Conservation (phyloP, 2,797 vertebrate genomes). For the Falco novaeseelandiae region DNA sequence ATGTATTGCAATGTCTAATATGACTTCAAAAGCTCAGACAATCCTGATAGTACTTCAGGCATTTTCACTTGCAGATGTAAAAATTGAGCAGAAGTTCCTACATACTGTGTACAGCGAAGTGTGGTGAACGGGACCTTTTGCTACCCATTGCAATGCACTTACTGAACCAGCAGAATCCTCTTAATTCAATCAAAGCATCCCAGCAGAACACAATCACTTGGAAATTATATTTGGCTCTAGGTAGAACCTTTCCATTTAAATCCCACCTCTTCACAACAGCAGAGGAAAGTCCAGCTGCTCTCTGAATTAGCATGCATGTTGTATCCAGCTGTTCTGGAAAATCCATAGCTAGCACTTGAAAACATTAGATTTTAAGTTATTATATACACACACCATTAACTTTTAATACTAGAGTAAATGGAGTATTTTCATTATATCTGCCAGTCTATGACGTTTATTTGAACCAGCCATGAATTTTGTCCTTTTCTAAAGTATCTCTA, state of each 20-base stretch:
- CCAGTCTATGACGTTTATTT: slow-evolving; percentile 5
- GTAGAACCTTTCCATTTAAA: not conserved
- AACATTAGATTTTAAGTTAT: slow-evolving; percentile 31
- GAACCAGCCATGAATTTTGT: not conserved
- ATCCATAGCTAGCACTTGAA: slow-evolving; percentile 31
- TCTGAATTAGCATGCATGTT: not conserved
- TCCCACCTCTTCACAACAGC: not conserved
- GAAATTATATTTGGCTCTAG: slow-evolving; percentile 4
- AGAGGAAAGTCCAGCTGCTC: not conserved
- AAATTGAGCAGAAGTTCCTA: not conserved
- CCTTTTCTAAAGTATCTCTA: not conserved
- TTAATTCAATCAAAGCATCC: not conserved
- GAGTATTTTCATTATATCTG: not conserved
- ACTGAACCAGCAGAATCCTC: not conserved
- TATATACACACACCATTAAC: slow-evolving; percentile 13
- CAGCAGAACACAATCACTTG: not conserved
- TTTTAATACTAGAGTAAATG: slow-evolving; percentile 19
- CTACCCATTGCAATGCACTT: not conserved
- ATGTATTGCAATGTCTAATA: not conserved
- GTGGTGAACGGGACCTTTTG: not conserved
- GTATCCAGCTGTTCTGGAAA: slow-evolving; percentile 24
- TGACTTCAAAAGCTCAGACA: not conserved
- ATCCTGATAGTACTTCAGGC: not conserved
- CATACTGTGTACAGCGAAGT: not conserved
- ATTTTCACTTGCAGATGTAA: not conserved